Evolutionary conservation across 35 echinoderm and acorn worm species (phyloP), one percentile per base, ranked within the genome.

Genomic region (Heliocidaris tuberculata): DNA sequence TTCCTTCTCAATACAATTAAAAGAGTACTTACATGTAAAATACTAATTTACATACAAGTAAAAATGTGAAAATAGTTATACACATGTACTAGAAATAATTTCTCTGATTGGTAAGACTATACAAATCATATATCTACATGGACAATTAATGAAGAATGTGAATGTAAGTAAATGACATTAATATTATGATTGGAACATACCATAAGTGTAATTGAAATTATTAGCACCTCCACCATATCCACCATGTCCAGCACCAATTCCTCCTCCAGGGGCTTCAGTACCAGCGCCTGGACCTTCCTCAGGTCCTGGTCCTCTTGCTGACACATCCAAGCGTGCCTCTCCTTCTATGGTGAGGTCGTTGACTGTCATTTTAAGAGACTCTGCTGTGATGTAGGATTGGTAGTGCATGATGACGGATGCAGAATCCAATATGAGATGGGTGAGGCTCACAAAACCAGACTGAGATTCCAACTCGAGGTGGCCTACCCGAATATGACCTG

Each of bases 151-250:
- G 35, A 42, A 42, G 35, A 42, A 42, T 3, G 3, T 42, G 3
- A 3, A 42, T 42, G 35, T 42, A 42, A 42, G n/a, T 42, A 42
- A 42, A 42, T 42, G 35, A 42, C 35, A 42, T 42, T 12, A 60
- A 60, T 15, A 60, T 12, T 60, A 15, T 60, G 4, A 60, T 60
- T 19, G 11, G 11, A 60, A 60, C 70, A 88, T 94, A 98, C 97
- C 97, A 93, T 89, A 89, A 5, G 85, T 96, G 47, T 92, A 97
- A 48, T 97, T 93, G 35, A 96, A 29, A 0, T 90, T 13, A 88
- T 98, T 94, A 47, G 97, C 78, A 56, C 97, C 95, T 93, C 97
- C 97, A 21, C 97, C 97, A 91, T 88, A 98, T 24, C 97, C 97
- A 32, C 97, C 97, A 95, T 98, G 97, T 15, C 96, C 96, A 59